A percentile compares a stretch with the other conserved stretches of the same genome.
These are phyloP conservation scores for Mirounga angustirostris DNA, from an alignment of 2,113 vertebrate genomes.

Conservation along the genomic window DNA sequence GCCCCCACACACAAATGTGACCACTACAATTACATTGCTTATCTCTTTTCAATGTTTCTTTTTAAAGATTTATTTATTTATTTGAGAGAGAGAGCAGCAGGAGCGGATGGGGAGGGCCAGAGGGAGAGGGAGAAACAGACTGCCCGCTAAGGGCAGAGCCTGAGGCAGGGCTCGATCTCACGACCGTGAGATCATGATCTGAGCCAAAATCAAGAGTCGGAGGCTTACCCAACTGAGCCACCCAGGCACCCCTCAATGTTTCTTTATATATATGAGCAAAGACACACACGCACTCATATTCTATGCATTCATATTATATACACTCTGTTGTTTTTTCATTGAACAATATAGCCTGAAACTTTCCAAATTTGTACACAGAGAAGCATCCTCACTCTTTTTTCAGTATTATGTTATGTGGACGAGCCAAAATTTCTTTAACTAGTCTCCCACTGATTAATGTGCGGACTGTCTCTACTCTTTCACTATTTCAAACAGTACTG, in stretches of 20 bases:
- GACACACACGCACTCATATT: not conserved
- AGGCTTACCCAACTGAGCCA: not conserved
- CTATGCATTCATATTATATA: not conserved
- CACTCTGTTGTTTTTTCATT: not conserved
- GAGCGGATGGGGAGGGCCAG: too few species aligned
- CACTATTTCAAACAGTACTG: not conserved
- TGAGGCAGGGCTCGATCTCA: too few species aligned
- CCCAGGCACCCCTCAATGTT: not conserved
- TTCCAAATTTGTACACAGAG: not conserved
- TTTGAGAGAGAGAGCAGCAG: too few species aligned
- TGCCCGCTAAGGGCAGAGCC: too few species aligned
- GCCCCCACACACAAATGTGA: not conserved
- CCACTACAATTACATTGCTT: not conserved
- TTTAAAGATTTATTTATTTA: too few species aligned
- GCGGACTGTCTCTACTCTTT: not conserved
- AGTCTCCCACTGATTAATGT: not conserved
- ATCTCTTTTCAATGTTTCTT: not conserved
- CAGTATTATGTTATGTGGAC: not conserved
- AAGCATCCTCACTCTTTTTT: not conserved
- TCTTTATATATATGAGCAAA: not conserved
- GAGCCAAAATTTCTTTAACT: not conserved
- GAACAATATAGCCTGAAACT: not conserved
- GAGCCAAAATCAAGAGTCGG: not conserved
- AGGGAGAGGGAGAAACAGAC: too few species aligned
- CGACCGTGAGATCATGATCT: not conserved